Conservation (phyloP, 2,797 vertebrate genomes). For the Catharus ustulatus region DNA sequence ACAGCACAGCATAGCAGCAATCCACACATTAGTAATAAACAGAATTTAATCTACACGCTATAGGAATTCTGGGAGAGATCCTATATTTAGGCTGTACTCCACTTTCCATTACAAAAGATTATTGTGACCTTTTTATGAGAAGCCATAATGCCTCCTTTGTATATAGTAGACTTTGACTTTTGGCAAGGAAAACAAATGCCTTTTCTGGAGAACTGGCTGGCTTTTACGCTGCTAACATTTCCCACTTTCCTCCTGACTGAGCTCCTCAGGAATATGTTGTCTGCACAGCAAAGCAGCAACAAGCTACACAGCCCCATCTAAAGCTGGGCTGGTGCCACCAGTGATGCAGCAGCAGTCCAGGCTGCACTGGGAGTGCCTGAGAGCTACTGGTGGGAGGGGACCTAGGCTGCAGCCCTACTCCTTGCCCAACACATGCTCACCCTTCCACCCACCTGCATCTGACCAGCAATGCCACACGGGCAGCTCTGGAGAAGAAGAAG, state of each 20-base stretch:
- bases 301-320: background rate
- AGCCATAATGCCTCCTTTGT: slow-evolving; percentile 62
- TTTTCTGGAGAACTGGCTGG: slow-evolving; percentile 32
- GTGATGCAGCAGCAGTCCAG: slow-evolving; percentile 12
- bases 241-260: background rate
- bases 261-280: background rate
- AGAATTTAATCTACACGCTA: background rate
- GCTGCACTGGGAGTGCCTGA: background rate
- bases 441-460: background rate
- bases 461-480: background rate
- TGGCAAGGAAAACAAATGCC: slow-evolving; percentile 38
- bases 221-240: background rate
- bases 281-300: background rate
- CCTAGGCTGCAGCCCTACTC: background rate
- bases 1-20: background rate
- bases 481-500: background rate
- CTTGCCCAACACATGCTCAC: background rate
- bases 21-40: background rate
- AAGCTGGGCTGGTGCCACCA: slow-evolving; percentile 42
- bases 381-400: background rate
- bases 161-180: slow-evolving; percentile 39
- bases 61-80: slow-evolving; percentile 32
- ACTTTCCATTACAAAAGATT: slow-evolving; percentile 57
- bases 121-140: slow-evolving; percentile 56
- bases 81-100: slow-evolving; percentile 47